A percentile compares a stretch with the other conserved stretches of the same genome.
These are phyloP conservation scores for Pelmatolapia mariae DNA, from an alignment of 2,113 vertebrate species.

Conservation along the genomic window DNA sequence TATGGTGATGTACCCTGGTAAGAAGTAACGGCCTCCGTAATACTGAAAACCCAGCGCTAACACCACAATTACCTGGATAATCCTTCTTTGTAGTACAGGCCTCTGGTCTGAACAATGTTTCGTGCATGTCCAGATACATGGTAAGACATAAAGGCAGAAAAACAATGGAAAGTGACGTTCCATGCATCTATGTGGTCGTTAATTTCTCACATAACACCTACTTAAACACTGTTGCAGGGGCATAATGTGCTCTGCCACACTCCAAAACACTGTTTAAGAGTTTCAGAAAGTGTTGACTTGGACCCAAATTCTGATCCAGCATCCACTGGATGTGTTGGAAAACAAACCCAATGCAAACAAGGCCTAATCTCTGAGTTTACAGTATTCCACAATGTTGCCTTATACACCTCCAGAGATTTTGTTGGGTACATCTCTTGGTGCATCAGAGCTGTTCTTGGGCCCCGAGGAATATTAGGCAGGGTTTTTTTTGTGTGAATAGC, in stretches of 20 bases:
- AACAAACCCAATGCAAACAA: background rate
- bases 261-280: background rate
- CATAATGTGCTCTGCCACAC: background rate
- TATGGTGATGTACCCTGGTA: background rate
- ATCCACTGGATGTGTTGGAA: background rate
- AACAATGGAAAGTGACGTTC: background rate
- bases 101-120: background rate
- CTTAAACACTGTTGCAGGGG: background rate
- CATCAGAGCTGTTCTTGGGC: background rate
- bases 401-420: background rate
- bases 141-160: background rate
- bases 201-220: background rate
- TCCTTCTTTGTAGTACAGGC: background rate
- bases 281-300: background rate
- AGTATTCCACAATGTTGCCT: background rate
- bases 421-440: background rate
- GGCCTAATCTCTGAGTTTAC: background rate
- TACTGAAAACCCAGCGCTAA: background rate
- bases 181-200: background rate
- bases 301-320: background rate
- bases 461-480: rapidly evolving
- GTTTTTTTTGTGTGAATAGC: background rate
- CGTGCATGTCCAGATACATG: background rate
- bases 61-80: background rate
- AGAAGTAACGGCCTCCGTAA: background rate